Conservation (phyloP, 1,140 invertebrate genomes). For the Saxidomus purpurata region DNA sequence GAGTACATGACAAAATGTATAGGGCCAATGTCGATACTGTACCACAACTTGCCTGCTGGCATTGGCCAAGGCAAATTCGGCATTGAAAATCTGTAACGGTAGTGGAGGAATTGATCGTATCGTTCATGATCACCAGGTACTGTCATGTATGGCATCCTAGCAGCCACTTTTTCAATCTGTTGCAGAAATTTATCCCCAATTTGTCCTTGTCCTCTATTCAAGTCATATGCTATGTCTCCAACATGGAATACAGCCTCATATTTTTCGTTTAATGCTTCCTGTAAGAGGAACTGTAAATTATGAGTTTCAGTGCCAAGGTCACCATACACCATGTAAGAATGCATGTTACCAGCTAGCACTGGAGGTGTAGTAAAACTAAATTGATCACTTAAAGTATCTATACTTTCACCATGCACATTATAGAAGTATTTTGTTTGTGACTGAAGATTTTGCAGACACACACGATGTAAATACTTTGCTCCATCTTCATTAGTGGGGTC, state of each 20-base stretch:
- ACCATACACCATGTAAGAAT: conserved; percentile 92
- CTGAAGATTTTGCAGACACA: conserved; percentile 68
- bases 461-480: conserved; percentile 77
- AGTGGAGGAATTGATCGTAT: conserved; percentile 80
- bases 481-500: conserved; percentile 68
- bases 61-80: conserved; percentile 83
- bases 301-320: conserved; percentile 96
- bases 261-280: conserved; percentile 92
- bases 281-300: conserved; percentile 92
- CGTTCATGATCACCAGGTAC: conserved; percentile 86
- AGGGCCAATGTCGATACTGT: conserved; percentile 85
- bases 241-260: conserved; percentile 96
- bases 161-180: conserved; percentile 82
- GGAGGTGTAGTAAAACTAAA: conserved; percentile 75
- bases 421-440: conserved; percentile 78
- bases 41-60: conserved; percentile 84
- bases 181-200: conserved; percentile 85
- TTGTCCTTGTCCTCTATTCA: conserved; percentile 80
- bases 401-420: conserved; percentile 67
- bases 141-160: conserved; percentile 86
- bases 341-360: conserved; percentile 40
- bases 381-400: conserved; percentile 67
- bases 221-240: conserved; percentile 87
- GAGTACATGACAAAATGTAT: conserved; percentile 82
- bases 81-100: conserved; percentile 85